Percentiles rank a stretch among this genome's conserved stretches.
Evolutionary conservation across 2,113 vertebrate species (phyloP).

Genomic region (Alosa alosa): DNA sequence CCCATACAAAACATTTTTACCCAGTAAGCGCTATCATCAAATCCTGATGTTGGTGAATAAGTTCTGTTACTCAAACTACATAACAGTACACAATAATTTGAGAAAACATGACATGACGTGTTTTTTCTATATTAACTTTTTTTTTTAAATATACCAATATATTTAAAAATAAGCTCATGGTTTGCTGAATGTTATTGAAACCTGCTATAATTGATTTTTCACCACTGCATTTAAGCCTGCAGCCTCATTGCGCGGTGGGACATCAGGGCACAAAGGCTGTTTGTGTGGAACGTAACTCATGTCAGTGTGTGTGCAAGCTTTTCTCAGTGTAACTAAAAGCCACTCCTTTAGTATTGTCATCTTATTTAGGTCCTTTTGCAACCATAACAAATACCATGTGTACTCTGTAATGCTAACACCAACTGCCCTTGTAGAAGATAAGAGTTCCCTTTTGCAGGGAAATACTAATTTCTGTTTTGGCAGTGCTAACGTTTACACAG

Average conservation of each 20-base stretch:
- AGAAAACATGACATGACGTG: no score
- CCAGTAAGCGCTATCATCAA: not conserved
- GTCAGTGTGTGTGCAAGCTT: not conserved
- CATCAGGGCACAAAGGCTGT: not conserved
- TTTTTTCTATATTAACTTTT: not conserved
- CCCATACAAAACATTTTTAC: no score
- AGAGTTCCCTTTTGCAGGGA: constrained; percentile 52
- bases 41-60: not conserved
- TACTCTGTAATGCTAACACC: constrained; percentile 38
- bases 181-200: not conserved
- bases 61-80: no score
- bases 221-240: not conserved
- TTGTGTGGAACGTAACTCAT: not conserved
- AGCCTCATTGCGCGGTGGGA: not conserved
- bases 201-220: not conserved
- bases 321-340: not conserved
- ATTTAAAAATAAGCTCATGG: not conserved
- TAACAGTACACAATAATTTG: not conserved
- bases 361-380: not conserved
- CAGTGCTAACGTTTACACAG: constrained; percentile 61
- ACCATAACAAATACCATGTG: constrained; percentile 20
- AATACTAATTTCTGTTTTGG: constrained; percentile 60
- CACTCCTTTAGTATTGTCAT: not conserved
- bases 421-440: constrained; percentile 54
- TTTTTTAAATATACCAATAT: no score